Percentiles rank a stretch among this genome's conserved stretches.
Conservation (phyloP, 2,888 invertebrate genomes). For the Tenthredo scrophulariae region DNA sequence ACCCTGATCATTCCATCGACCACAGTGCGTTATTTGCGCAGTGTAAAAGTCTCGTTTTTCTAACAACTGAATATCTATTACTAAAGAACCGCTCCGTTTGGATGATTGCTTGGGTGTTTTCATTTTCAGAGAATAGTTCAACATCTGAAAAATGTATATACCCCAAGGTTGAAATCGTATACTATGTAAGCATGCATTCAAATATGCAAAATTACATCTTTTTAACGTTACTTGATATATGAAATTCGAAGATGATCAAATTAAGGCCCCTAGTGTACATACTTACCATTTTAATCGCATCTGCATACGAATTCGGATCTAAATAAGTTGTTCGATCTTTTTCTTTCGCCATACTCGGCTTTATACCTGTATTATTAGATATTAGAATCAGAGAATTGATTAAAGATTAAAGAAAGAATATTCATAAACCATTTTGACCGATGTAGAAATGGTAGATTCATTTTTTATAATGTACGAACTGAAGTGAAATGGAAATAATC, state of each 20-base stretch:
- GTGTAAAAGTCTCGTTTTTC: conserved; percentile 9
- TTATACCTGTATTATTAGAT: neutral
- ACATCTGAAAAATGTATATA: conserved; percentile 10
- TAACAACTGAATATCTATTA: conserved; percentile 25
- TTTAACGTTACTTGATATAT: neutral
- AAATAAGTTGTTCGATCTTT: conserved; percentile 54
- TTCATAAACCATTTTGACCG: neutral
- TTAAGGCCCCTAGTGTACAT: neutral
- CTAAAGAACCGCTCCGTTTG: neutral
- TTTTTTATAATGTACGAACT: neutral
- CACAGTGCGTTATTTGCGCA: conserved; percentile 36
- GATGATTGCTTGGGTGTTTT: neutral
- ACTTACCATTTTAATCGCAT: conserved; percentile 34
- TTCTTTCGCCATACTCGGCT: conserved; percentile 17
- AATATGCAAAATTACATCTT: neutral
- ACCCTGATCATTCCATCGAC: conserved; percentile 23
- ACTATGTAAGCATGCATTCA: neutral
- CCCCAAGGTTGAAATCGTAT: neutral
- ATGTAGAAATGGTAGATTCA: neutral
- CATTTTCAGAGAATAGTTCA: conserved; percentile 25
- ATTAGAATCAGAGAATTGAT: neutral
- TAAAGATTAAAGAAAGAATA: neutral
- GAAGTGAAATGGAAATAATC: neutral
- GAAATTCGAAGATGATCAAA: no score
- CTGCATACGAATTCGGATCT: conserved; percentile 17